Conservation (phyloP, 2,113 vertebrate genomes). For the Xiphias gladius region DNA sequence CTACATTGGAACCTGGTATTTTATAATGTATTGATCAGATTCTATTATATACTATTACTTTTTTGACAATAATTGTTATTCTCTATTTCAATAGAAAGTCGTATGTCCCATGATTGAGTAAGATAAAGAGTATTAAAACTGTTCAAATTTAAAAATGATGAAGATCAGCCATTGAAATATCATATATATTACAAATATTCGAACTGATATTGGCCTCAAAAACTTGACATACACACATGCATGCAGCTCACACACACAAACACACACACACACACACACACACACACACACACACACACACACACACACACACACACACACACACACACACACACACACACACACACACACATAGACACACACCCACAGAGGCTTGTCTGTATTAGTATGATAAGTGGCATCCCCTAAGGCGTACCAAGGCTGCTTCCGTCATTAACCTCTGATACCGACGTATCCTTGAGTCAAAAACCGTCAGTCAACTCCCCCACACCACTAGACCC, state of each 20-base stretch:
- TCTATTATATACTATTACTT: background rate
- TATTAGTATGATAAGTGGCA: constrained; percentile 74
- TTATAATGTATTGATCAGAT: background rate
- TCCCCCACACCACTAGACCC: constrained; percentile 47
- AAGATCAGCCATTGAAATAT: background rate
- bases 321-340: background rate
- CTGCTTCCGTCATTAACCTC: constrained; percentile 80
- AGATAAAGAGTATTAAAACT: background rate
- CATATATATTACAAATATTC: background rate
- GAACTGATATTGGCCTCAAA: constrained; percentile 6
- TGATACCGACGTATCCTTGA: constrained; percentile 76
- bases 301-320: constrained; percentile 9
- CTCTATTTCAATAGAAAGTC: background rate
- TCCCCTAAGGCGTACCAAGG: constrained; percentile 69
- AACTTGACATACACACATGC: background rate
- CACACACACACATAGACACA: constrained; percentile 3
- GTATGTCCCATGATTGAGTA: background rate
- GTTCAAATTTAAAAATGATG: background rate
- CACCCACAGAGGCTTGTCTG: constrained; percentile 35
- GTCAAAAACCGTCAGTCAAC: constrained; percentile 76
- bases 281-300: constrained; percentile 10
- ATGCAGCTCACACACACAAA: background rate
- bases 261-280: background rate
- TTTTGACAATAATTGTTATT: background rate
- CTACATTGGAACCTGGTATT: background rate